Evolutionary conservation across 2,113 vertebrate species (phyloP).

Genomic region (Drymodes brunneopygia): DNA sequence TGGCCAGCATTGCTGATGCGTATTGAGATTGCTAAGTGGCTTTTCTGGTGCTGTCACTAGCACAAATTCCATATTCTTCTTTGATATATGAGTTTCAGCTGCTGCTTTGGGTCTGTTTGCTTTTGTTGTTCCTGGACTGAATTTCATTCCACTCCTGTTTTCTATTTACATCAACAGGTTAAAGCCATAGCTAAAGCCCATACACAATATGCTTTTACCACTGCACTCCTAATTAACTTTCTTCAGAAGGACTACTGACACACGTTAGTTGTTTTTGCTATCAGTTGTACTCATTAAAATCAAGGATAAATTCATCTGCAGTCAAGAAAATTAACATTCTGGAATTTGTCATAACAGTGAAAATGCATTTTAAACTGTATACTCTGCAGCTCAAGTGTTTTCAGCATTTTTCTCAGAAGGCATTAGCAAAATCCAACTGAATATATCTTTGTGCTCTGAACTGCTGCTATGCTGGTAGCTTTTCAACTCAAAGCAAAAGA

Average conservation of each 20-base stretch:
- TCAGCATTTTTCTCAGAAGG: slow-evolving; percentile 16
- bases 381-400: not conserved
- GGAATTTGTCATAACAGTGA: not conserved
- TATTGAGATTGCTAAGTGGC: not conserved
- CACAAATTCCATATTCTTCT: not conserved
- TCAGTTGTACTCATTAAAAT: not conserved
- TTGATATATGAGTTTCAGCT: not conserved
- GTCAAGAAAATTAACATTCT: not conserved
- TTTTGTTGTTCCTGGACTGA: not conserved
- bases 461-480: not conserved
- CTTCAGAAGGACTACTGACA: not conserved
- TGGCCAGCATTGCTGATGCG: not conserved
- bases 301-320: not conserved
- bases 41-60: not conserved
- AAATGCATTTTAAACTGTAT: not conserved
- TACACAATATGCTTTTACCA: not conserved
- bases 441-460: not conserved
- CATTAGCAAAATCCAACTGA: not conserved
- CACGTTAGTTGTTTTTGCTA: not conserved
- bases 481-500: slow-evolving; percentile 7
- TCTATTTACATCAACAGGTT: not conserved
- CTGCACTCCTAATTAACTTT: not conserved
- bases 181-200: not conserved
- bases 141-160: not conserved
- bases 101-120: not conserved